Evolutionary conservation across 2,888 invertebrate species (phyloP).

Genomic region (Malacosoma neustria): DNA sequence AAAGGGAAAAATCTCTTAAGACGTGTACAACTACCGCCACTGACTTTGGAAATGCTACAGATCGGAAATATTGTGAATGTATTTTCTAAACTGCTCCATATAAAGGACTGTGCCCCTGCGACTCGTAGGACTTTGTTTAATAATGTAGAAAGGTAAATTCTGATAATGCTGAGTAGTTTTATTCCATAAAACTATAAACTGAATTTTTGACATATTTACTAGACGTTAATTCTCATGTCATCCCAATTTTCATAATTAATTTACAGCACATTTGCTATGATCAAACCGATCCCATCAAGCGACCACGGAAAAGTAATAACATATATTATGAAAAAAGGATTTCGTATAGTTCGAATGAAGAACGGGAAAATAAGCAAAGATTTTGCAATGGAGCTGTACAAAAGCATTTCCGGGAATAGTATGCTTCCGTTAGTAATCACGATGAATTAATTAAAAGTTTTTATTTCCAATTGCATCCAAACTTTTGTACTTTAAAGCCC

Average conservation of each 20-base stretch:
- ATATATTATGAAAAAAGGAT: constrained; percentile 77
- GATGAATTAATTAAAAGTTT: too few species aligned
- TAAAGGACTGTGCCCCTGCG: constrained; percentile 81
- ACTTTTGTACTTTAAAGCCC: too few species aligned
- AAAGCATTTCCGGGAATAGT: constrained; percentile 67
- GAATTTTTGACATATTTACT: background rate
- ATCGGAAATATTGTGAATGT: constrained; percentile 83
- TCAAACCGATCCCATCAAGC: constrained; percentile 83
- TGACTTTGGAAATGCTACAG: constrained; percentile 80
- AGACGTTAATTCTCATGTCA: too few species aligned
- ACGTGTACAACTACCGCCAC: constrained; percentile 77
- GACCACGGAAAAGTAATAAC: constrained; percentile 86
- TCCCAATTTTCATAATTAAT: too few species aligned
- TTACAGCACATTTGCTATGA: constrained; percentile 82
- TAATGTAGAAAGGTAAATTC: constrained; percentile 76
- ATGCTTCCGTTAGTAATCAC: constrained; percentile 73
- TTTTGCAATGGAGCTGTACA: constrained; percentile 79
- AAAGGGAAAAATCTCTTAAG: constrained; percentile 76
- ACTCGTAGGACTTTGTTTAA: constrained; percentile 77
- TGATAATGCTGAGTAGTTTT: background rate
- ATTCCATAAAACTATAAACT: background rate
- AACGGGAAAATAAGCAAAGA: constrained; percentile 82
- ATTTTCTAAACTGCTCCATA: constrained; percentile 81
- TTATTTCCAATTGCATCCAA: too few species aligned
- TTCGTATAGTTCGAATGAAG: constrained; percentile 80